Conservation (phyloP, 2,797 vertebrate genomes). For the Merluccius polli region DNA sequence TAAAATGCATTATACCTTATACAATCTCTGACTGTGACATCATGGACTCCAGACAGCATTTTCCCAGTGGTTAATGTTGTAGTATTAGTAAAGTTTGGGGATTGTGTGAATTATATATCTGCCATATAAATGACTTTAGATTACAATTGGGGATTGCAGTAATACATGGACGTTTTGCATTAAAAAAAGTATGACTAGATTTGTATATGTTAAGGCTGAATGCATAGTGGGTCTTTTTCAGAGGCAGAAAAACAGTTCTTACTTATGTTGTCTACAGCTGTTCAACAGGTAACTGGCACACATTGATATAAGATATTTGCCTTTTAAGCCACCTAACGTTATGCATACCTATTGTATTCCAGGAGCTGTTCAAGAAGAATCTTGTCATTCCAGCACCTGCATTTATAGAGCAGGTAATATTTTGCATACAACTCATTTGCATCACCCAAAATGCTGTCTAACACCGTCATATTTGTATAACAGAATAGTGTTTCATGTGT, state of each 20-base stretch:
- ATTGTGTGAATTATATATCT: not conserved
- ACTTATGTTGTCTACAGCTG: not conserved
- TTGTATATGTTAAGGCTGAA: not conserved
- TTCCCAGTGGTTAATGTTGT: not conserved
- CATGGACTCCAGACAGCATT: not conserved
- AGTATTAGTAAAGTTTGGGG: not conserved
- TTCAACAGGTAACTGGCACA: not conserved
- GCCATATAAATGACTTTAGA: not conserved
- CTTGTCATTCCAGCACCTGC: conserved; percentile 49
- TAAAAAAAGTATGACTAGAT: not conserved
- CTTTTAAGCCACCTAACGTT: not conserved
- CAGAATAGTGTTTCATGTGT: not conserved
- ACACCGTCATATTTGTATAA: not conserved
- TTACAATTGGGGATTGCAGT: no score
- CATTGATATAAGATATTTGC: not conserved
- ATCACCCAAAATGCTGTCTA: not conserved
- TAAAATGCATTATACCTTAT: not conserved
- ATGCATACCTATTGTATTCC: conserved; percentile 36
- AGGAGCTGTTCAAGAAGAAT: conserved; percentile 64
- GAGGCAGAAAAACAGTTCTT: not conserved
- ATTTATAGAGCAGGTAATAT: conserved; percentile 62
- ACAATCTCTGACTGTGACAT: not conserved
- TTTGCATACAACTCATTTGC: not conserved
- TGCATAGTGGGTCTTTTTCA: not conserved
- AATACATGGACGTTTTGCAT: no score